Conservation (phyloP, 2,888 invertebrate genomes). For the Catonia carolina region DNA sequence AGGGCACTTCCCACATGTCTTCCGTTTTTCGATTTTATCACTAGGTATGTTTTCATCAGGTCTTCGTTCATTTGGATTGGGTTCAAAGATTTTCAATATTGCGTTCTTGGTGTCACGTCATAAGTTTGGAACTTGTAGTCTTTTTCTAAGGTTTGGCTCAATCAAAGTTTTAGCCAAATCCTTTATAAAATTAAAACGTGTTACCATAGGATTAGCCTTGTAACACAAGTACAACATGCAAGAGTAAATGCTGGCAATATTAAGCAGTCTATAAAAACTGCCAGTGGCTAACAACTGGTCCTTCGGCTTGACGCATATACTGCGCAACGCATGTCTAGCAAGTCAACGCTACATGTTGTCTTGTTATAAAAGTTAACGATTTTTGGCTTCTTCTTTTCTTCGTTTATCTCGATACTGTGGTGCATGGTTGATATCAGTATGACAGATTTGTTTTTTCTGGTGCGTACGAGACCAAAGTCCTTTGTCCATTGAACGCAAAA, state of each 20-base stretch:
- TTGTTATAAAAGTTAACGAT: conserved; percentile 13
- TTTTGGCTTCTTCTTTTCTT: conserved; percentile 17
- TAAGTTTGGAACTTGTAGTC: conserved; percentile 6
- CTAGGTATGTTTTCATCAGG: conserved; percentile 1
- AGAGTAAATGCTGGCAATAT: conserved; percentile 1
- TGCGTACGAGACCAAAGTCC: conserved; percentile 19
- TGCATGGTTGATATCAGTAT: conserved; percentile 24
- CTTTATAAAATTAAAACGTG: conserved; percentile 7
- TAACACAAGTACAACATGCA: conserved; percentile 12
- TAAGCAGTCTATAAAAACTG: conserved; percentile 14
- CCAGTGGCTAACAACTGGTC: conserved; percentile 8
- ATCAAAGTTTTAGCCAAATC: not conserved
- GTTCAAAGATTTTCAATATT: conserved; percentile 1
- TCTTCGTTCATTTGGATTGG: not conserved
- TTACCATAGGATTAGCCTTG: not conserved
- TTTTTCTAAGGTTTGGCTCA: conserved; percentile 6
- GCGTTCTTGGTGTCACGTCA: conserved; percentile 1
- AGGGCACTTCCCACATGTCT: conserved; percentile 16
- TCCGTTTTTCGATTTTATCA: conserved; percentile 9
- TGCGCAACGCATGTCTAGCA: conserved; percentile 17
- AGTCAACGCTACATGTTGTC: conserved; percentile 12
- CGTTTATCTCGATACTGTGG: conserved; percentile 2
- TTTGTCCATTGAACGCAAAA: conserved; percentile 18
- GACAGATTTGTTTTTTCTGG: conserved; percentile 22
- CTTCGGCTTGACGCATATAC: conserved; percentile 7